Conservation (phyloP, 2,888 invertebrate genomes). For the Alviniconcha strummeri region DNA sequence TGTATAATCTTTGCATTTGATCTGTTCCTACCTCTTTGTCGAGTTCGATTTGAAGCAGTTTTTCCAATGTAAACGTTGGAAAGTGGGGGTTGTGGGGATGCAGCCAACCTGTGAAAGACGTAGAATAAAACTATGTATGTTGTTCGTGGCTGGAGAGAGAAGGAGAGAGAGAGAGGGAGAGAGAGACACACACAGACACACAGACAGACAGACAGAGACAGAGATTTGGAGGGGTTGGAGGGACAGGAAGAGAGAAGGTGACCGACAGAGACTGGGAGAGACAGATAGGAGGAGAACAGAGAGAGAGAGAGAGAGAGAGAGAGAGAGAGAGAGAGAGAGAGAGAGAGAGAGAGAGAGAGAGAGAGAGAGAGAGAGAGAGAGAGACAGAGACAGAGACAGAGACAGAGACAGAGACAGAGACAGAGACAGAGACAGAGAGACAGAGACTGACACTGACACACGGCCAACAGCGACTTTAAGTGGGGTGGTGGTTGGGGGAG, state of each 20-base stretch:
- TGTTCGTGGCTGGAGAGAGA: neutral
- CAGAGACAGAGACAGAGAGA: neutral
- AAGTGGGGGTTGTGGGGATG: too few relatives aligned
- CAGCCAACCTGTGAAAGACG: too few relatives aligned
- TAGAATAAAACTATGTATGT: too few relatives aligned
- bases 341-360: neutral
- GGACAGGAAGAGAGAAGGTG: neutral
- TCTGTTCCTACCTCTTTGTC: too few relatives aligned
- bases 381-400: neutral
- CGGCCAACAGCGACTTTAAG: too few relatives aligned
- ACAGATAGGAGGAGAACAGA: neutral
- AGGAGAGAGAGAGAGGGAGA: neutral
- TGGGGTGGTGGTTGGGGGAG: too few relatives aligned
- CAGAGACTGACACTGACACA: too few relatives aligned
- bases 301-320: neutral
- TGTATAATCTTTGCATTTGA: too few relatives aligned
- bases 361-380: neutral
- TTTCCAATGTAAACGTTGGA: too few relatives aligned
- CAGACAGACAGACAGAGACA: neutral
- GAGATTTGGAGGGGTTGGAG: neutral
- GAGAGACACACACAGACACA: neutral
- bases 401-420: neutral
- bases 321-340: neutral
- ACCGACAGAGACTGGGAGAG: neutral
- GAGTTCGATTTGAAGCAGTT: too few relatives aligned